Base-by-base conservation (phyloP, 2,797 vertebrate genomes). In the Nasua narica region DNA sequence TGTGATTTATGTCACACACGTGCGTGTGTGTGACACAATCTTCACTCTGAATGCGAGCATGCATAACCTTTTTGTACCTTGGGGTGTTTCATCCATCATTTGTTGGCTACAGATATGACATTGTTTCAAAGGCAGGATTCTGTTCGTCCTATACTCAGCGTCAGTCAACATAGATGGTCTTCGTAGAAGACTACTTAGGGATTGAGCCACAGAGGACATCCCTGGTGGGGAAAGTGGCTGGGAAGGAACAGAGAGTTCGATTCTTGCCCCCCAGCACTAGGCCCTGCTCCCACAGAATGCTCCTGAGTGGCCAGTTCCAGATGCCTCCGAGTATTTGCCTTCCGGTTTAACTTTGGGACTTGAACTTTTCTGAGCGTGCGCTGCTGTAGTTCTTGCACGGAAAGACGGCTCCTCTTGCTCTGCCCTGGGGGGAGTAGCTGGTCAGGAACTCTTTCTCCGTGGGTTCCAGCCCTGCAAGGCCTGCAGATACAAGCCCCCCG, bases 1-100 rank as follows among this genome's bases (percentile, higher is more conserved):
- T 94, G 95, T 98, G 99, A 96, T 99, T 98, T 62, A 98, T 0
- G 87, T 99, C 99, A 96, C 98, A 99, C 95, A 99, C 99, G 90
- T 98, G 98, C 98, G 99, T 92, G n/a, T n/a, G n/a, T n/a, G n/a
- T n/a, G n/a, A n/a, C n/a, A n/a, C n/a, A n/a, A n/a, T n/a, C 98
- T 98, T 99, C 98, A 1, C 98, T 96, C 93, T 98, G 98, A 95
- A 97, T 85, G 77, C 98, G 93, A 48, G 98, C 98, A 4, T 97
- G 96, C 6, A 98, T 99, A 81, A 98, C 98, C 84, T 98, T 98
- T 12, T 98, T 76, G 27, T 76, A 76, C 48, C 18, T 48, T 48
- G 8, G 43, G 72, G 72, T 76, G 14, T 48, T 76, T 8, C 32
- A 40, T 74, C 27, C 37, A 32, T 48, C 43, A 18, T 46, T 29